Evolutionary conservation across 2,888 invertebrate species (phyloP).

Genomic region (Globia sparganii): DNA sequence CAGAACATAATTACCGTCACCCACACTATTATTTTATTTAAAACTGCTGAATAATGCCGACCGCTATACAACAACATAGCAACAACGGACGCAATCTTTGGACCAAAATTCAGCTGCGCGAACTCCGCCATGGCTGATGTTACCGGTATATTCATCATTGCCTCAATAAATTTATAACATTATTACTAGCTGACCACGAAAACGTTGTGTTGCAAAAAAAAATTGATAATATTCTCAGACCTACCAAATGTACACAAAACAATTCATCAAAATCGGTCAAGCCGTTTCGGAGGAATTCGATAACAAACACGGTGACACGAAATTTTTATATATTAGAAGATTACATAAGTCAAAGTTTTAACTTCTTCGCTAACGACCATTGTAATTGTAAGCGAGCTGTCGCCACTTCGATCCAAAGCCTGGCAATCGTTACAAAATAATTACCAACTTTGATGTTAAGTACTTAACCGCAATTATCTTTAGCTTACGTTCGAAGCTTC

Average conservation of each 20-base stretch:
- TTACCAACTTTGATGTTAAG: slow-evolving; percentile 36
- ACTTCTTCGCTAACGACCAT: slow-evolving; percentile 34
- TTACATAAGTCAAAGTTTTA: not conserved
- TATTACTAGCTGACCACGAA: no score
- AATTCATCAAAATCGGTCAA: no score
- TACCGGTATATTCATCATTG: not conserved
- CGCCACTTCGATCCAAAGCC: slow-evolving; percentile 15
- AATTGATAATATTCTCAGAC: no score
- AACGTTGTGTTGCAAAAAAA: no score
- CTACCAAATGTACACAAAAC: no score
- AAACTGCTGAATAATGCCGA: not conserved
- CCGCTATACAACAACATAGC: not conserved
- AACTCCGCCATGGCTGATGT: not conserved
- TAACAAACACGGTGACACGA: no score
- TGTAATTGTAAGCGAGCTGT: slow-evolving; percentile 39
- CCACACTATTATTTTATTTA: no score
- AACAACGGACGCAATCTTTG: not conserved
- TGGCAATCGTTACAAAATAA: slow-evolving; percentile 43
- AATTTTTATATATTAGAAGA: no score
- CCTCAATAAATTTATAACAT: not conserved
- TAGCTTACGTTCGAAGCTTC: slow-evolving; percentile 25
- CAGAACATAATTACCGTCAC: not conserved
- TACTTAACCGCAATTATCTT: slow-evolving; percentile 44
- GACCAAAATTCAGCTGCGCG: not conserved
- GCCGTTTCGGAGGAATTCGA: no score